Evolutionary conservation across 2,797 vertebrate species (phyloP), one percentile per base, ranked within the genome.

Genomic region (Vireo griseus): DNA sequence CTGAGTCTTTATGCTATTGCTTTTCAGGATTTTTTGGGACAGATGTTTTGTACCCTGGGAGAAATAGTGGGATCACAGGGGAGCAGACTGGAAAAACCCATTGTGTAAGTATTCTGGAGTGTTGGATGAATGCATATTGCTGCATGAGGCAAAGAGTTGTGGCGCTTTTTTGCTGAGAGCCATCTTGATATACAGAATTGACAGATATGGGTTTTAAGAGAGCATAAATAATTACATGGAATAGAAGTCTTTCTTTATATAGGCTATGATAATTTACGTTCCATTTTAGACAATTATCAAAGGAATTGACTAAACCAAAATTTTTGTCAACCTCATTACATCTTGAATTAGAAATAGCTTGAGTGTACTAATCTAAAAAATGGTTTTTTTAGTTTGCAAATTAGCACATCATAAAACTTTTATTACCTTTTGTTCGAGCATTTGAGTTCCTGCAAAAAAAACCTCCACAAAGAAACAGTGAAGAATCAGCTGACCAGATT

Each of bases 1-100:
- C 54, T 78, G 54, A 40, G 16, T 45, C 93, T 89, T 85, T 82
- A 48, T 85, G 69, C 78, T 97, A 50, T 4, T 97, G 63, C 71
- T 92, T 97, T 97, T 89, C 96, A 99, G 99, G 99, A 99, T 96
- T 99, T 99, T 98, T 98, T 99, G 98, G 99, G 99, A 87, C 99
- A 99, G 96, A 99, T 98, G 71, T 99, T 99, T 98, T 99, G 99
- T 94, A 99, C 99, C 6, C 93, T 99, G 93, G 99, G 99, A 57
- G 99, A 99, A 98, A 98, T 99, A 75, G 99, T 99, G 78, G 99
- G 99, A 75, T 99, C 99, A 57, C 98, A 99, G 96, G 98, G 99
- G 92, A 98, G 99, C 97, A 98, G 98, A 90, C 86, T 99, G 97
- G 99, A 99, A 94, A 99, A 99, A 90, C 92, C 98, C 82, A 98